Evolutionary conservation across 35 echinoderm and acorn worm genomes (phyloP), one percentile per base, ranked within the genome.

Genomic region (Ophioderma brevispina): DNA sequence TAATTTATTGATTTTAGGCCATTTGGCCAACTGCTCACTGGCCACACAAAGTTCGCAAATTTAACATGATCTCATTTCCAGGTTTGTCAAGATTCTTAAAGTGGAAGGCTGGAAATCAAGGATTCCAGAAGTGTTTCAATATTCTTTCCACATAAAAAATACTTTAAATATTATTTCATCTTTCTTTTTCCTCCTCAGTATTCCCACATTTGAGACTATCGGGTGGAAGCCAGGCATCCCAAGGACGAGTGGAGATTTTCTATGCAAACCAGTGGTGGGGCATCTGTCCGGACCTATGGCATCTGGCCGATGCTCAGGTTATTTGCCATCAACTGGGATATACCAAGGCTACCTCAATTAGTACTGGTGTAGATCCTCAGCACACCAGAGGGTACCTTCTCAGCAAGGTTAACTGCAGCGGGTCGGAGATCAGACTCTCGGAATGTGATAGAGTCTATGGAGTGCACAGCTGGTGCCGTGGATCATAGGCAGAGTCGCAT

Each of bases 401-500:
- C 59, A 70, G 59, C 23, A 70, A 70, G n/a, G 59, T 70, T 1
- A 70, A 70, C 28, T 70, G 59, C n/a, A 70, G 17, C 15, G 59
- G 59, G n/a, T 70, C 59, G 2, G 59, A 70, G 59, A 70, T 18
- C 15, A 30, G 15, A 18, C 4, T 70, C 2, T 70, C 59, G n/a
- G 59, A 70, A 8, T 70, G 59, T 25, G 59, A 70, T 70, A 70
- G 59, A 70, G 59, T 70, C 59, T 70, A 70, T 70, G 59, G 59
- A 70, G 59, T 30, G 4, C 59, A 70, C n/a, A 25, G n/a, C 15
- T 70, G 46, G 59, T 25, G 23, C 23, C 59, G 28, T 15, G 59
- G 23, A 6, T 25, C 23, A 70, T 70, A 70, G 10, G 59, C 59
- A 70, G 59, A 70, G 28, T 8, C 59, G 4, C 59, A 25, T 3